Evolutionary conservation across 2,888 invertebrate genomes (phyloP), one percentile per base, ranked within the genome.

Genomic region (Eurytoma adleriae): DNA sequence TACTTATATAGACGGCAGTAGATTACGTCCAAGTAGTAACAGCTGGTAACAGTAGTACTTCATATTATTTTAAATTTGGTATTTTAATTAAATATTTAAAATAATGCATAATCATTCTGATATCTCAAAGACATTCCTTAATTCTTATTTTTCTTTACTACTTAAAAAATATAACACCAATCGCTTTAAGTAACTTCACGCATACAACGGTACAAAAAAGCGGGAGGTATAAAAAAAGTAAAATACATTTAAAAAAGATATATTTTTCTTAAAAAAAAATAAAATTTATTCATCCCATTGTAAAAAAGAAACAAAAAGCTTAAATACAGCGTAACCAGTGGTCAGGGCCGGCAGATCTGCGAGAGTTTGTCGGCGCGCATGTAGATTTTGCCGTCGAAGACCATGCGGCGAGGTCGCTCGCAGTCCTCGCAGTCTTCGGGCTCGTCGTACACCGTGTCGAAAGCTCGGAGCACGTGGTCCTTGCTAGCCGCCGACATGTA

Each of bases 401-500:
- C 27, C 20, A 82, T 71, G 7, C 72, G 77, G 7, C 20, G 62
- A 13, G n/a, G 13, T 4, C 13, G 14, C n/a, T 30, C 30, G 24
- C 48, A 27, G 1, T 61, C 56, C 0, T 66, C 27, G 0, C 40
- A 67, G 27, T 30, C 18, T 40, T 0, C 59, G 0, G 14, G 62
- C n/a, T 61, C 57, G 12, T 56, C 48, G 48, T 7, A 12, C n/a
- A 13, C 62, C 20, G 10, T 24, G 13, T 85, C 85, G 76, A 90
- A 89, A 18, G 88, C 89, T 81, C 85, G 87, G 74, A 85, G 86
- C 72, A 90, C 84, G 79, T 87, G 85, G 67, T 84, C 83, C 79
- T 92, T 93, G 83, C 91, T 92, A 10, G 90, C 86, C 83, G 91
- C 90, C 16, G 92, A 91, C 69, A 93, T 86, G 86, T 93, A 93